Percentiles rank a stretch among this genome's conserved stretches.
These are phyloP conservation scores for Enoplosus armatus DNA, from an alignment of 2,797 vertebrate species.

Conservation along the genomic window DNA sequence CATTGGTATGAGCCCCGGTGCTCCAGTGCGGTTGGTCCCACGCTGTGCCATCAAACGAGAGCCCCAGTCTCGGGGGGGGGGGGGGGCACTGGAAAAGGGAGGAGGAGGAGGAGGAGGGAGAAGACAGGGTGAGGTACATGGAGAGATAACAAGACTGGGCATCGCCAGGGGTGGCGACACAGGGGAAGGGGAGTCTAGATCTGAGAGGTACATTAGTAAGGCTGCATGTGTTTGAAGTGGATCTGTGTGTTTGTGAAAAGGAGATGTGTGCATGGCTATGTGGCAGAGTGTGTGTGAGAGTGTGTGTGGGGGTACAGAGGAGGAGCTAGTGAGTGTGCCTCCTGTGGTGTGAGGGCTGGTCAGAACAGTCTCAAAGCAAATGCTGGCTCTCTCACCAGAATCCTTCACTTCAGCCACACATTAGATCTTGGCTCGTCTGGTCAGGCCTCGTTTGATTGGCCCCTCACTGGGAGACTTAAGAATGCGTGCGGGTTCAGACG, in stretches of 20 bases:
- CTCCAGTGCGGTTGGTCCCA: slow-evolving; percentile 59
- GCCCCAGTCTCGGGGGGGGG: slow-evolving; percentile 51
- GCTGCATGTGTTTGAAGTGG: slow-evolving; percentile 55
- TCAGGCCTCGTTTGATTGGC: background rate
- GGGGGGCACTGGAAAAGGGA: slow-evolving; percentile 37
- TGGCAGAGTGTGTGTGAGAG: slow-evolving; percentile 9
- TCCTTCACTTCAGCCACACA: slow-evolving; percentile 20
- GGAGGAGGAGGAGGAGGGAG: slow-evolving; percentile 32
- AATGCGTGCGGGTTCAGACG: background rate
- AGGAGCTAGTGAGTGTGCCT: background rate
- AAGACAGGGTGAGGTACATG: slow-evolving; percentile 40
- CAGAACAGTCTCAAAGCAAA: slow-evolving; percentile 33
- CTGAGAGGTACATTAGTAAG: slow-evolving; percentile 50
- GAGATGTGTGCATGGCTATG: slow-evolving; percentile 13
- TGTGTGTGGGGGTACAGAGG: background rate
- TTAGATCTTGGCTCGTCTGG: slow-evolving; percentile 13
- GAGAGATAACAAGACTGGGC: slow-evolving; percentile 67
- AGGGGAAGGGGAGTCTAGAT: slow-evolving; percentile 37
- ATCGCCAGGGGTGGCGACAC: slow-evolving; percentile 40
- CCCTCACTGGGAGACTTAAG: background rate
- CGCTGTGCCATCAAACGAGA: slow-evolving; percentile 71
- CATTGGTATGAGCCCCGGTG: slow-evolving; percentile 66
- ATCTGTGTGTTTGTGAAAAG: slow-evolving; percentile 28
- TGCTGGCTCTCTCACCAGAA: slow-evolving; percentile 2
- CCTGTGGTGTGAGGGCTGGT: slow-evolving; percentile 20